phyloP scores from a whole-genome alignment of 2,113 vertebrate genomes.

The Haemorhous mexicanus region DNA sequence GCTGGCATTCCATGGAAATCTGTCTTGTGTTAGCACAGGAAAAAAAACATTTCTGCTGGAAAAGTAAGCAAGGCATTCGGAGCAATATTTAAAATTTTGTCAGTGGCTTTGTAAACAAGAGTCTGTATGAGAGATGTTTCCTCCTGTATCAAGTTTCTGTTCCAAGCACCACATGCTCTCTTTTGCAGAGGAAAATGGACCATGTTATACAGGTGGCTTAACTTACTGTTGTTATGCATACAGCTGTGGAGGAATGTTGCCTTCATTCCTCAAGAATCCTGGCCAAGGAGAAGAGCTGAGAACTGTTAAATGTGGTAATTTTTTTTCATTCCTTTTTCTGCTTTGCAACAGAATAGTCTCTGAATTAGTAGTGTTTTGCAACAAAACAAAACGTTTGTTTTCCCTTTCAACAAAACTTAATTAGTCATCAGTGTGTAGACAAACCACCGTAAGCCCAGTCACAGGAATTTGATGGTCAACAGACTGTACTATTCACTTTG shows the following conservation, averaged over 20 bases:
- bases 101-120: background rate
- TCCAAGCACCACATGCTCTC: background rate
- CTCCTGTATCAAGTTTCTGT: background rate
- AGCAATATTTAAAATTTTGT: background rate
- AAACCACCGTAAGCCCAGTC: background rate
- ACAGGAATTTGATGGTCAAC: background rate
- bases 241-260: background rate
- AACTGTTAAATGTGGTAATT: background rate
- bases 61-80: background rate
- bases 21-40: background rate
- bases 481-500: background rate
- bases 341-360: background rate
- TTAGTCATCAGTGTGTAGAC: background rate
- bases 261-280: background rate
- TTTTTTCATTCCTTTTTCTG: background rate
- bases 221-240: background rate
- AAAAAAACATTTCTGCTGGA: conserved; percentile 5
- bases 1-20: background rate
- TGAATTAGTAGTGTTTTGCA: background rate
- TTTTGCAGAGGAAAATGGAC: background rate
- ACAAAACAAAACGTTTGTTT: background rate
- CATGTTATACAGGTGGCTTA: background rate
- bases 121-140: background rate
- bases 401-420: background rate
- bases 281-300: background rate